These are phyloP conservation scores for Lepilemur ruficaudatus DNA, from an alignment of 2,797 vertebrate genomes.

Conservation along the genomic window DNA sequence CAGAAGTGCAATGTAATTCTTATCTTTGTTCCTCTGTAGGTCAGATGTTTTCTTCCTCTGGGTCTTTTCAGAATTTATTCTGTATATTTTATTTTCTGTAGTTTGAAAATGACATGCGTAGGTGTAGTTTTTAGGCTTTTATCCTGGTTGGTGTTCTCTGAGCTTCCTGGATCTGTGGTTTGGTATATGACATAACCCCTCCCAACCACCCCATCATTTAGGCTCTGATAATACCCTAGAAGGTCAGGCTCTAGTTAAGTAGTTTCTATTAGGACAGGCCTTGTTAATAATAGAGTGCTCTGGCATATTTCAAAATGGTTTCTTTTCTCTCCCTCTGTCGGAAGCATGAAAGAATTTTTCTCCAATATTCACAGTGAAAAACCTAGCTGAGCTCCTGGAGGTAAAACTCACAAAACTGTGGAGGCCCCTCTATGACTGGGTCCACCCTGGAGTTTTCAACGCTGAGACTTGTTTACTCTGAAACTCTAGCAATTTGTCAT, in stretches of 20 bases:
- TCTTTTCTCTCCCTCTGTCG: neutral
- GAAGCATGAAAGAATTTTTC: neutral
- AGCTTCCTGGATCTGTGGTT: neutral
- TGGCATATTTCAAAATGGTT: neutral
- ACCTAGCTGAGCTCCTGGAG: neutral
- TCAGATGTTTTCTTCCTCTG: neutral
- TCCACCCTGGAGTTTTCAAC: neutral
- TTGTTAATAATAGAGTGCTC: neutral
- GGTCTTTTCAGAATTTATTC: neutral
- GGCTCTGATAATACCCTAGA: neutral
- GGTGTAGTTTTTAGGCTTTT: neutral
- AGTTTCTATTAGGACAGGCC: neutral
- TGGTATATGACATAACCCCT: neutral
- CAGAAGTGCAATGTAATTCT: neutral
- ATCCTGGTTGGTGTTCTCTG: neutral
- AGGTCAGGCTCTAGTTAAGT: neutral
- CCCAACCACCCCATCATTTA: neutral
- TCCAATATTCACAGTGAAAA: neutral
- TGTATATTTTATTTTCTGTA: neutral
- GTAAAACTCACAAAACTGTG: neutral
- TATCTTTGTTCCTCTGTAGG: neutral
- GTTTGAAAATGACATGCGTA: neutral
- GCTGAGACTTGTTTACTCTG: neutral
- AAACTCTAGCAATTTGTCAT: neutral
- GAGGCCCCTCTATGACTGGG: neutral